Percentiles rank a stretch among this genome's conserved stretches.
phyloP scores from a whole-genome alignment of 2,113 vertebrate genomes.

The Campylorhamphus procurvoides region DNA sequence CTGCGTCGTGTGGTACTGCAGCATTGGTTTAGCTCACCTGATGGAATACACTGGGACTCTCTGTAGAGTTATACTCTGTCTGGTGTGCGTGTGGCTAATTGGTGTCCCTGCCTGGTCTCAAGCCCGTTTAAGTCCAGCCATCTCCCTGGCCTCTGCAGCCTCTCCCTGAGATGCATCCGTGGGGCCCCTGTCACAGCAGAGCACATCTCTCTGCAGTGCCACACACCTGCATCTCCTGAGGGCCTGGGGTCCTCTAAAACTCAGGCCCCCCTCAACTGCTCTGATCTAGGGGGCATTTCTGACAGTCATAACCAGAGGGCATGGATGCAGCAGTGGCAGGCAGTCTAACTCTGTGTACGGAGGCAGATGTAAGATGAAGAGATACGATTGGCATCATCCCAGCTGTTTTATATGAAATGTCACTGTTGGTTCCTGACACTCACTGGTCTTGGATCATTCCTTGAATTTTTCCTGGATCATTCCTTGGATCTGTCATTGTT shows the following conservation, averaged over 20 bases:
- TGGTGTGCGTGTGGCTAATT: background rate
- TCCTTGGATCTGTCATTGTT: background rate
- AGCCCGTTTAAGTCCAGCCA: background rate
- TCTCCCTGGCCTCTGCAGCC: background rate
- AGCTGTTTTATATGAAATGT: background rate
- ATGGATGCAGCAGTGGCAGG: background rate
- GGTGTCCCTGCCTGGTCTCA: background rate
- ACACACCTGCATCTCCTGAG: background rate
- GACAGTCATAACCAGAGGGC: background rate
- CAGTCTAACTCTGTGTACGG: background rate
- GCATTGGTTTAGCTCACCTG: background rate
- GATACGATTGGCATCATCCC: background rate
- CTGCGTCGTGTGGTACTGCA: background rate
- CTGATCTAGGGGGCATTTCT: background rate
- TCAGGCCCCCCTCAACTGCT: background rate
- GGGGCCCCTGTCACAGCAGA: background rate
- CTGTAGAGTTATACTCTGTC: background rate
- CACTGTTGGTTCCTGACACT: background rate
- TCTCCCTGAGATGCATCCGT: background rate
- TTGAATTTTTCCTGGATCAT: conserved; percentile 3
- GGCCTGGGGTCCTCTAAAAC: background rate
- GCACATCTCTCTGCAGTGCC: background rate
- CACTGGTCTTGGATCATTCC: background rate
- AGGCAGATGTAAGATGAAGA: background rate
- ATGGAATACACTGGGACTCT: background rate